Base-by-base conservation (phyloP, 2,888 invertebrate species). In the Lochmaea crataegi region DNA sequence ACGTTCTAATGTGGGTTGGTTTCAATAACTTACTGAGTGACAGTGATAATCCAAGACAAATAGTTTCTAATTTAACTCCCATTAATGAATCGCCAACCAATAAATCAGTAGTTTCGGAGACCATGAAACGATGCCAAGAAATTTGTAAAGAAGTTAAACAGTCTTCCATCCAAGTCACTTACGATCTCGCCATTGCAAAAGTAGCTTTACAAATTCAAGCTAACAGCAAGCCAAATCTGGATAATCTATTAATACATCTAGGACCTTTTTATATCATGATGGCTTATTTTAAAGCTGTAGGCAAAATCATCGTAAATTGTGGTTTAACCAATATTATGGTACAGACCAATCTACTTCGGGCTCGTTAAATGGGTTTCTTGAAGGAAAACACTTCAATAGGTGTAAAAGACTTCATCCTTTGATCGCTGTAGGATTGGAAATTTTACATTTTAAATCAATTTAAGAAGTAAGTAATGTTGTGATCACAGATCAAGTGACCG, bases 201-300 rank as follows among this genome's bases (percentile, higher is more conserved):
- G 66, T 80, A 12, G 81, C 80, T 18, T 41, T 77, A 22, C 74
- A 77, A 77, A 73, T 80, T 11, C 79, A 80, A 68, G 10, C 65
- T 10, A n/a, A 73, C 70, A 0, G 76, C 77, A 72, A 67, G 67
- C 75, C 74, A 5, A 42, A 16, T 18, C 79, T 77, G 70, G 81
- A 83, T 63, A 82, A 83, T 71, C 38, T 86, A 74, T 85, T 84
- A 72, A 83, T 85, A 57, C 82, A 84, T 79, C 73, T 83, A 22
- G 85, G 85, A 16, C 72, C 80, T 38, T 85, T 87, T 79, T 83
- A 83, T 75, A 76, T 83, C 4, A 77, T 80, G 79, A 78, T 83
- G 78, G 74, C 82, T 12, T 84, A 75, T 77, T 82, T 83, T 68
- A 82, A 83, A 78, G 82, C 83, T 41, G n/a, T 84, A 12, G 83